Evolutionary conservation across 1,140 invertebrate species (phyloP).

Genomic region (Pseudomyrmex cubaensis): DNA sequence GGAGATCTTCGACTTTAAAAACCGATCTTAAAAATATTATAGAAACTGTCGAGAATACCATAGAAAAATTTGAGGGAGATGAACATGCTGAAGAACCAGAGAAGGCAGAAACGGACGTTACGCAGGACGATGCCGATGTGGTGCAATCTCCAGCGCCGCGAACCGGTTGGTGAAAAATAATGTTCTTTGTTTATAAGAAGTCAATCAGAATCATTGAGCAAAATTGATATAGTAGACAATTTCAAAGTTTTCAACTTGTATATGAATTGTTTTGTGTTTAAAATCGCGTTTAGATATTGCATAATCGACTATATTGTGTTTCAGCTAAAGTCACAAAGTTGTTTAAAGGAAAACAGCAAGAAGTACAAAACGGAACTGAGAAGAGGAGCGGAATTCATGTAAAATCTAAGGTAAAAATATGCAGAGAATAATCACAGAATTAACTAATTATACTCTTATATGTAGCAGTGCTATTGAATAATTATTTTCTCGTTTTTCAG

Average conservation of each 20-base stretch:
- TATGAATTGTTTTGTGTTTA: not conserved
- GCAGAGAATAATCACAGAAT: slow-evolving; percentile 7
- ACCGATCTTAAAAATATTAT: not conserved
- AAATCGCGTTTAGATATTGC: slow-evolving; percentile 17
- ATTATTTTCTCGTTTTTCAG: slow-evolving; percentile 62
- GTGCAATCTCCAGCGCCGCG: slow-evolving; percentile 72
- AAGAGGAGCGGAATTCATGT: slow-evolving; percentile 44
- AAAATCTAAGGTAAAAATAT: slow-evolving; percentile 74
- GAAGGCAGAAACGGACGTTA: slow-evolving; percentile 43
- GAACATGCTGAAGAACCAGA: slow-evolving; percentile 23
- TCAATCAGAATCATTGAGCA: not conserved
- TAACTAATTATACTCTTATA: not conserved
- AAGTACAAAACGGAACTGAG: slow-evolving; percentile 73
- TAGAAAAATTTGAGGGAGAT: slow-evolving; percentile 61
- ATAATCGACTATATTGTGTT: slow-evolving; percentile 20
- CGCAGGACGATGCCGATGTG: slow-evolving; percentile 74
- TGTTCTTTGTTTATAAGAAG: not conserved
- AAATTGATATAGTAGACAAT: not conserved
- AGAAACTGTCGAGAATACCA: slow-evolving; percentile 43
- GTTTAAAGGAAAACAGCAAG: slow-evolving; percentile 73
- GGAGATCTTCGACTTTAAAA: not conserved
- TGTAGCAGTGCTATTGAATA: slow-evolving; percentile 26
- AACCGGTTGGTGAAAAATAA: slow-evolving; percentile 64
- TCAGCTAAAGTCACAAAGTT: slow-evolving; percentile 77
- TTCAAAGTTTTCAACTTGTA: not conserved